Percentiles rank a stretch among this genome's conserved stretches.
Evolutionary conservation across 2,113 vertebrate species (phyloP).

Genomic region (Agapornis roseicollis): DNA sequence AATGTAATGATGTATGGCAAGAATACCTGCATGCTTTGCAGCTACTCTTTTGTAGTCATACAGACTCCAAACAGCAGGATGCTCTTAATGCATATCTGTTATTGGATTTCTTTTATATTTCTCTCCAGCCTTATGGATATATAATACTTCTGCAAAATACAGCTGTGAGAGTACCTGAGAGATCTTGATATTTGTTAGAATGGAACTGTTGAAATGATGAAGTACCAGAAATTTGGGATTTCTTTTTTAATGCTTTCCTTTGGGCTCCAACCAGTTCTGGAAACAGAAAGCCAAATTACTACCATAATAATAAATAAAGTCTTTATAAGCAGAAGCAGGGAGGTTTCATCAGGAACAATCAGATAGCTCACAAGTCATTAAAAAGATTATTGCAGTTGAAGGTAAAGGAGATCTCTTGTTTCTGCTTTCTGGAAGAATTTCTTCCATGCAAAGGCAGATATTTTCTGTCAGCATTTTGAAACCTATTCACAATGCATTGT

Average conservation of each 20-base stretch:
- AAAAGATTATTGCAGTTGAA: slow-evolving; percentile 12
- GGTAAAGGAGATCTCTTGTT: slow-evolving; percentile 6
- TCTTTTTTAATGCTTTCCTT: slow-evolving; percentile 8
- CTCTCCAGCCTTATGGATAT: neutral
- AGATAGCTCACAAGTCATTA: slow-evolving; percentile 6
- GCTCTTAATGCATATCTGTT: neutral
- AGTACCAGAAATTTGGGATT: neutral
- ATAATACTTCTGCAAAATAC: neutral
- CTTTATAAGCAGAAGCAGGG: slow-evolving; percentile 32
- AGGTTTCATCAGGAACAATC: slow-evolving; percentile 6
- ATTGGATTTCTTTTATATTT: neutral
- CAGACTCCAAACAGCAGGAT: neutral
- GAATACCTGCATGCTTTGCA: neutral
- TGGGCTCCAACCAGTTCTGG: neutral
- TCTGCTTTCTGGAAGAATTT: slow-evolving; percentile 6
- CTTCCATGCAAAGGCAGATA: neutral
- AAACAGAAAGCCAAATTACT: neutral
- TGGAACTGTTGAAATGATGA: neutral
- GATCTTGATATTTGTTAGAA: neutral
- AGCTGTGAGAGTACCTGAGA: neutral
- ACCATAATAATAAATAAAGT: slow-evolving; percentile 19
- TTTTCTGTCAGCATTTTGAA: slow-evolving; percentile 32
- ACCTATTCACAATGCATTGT: neutral
- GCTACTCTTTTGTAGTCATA: neutral
- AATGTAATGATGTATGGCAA: neutral